These are phyloP conservation scores for Centropyge bicolor DNA, from an alignment of 2,797 vertebrate species.

Conservation along the genomic window DNA sequence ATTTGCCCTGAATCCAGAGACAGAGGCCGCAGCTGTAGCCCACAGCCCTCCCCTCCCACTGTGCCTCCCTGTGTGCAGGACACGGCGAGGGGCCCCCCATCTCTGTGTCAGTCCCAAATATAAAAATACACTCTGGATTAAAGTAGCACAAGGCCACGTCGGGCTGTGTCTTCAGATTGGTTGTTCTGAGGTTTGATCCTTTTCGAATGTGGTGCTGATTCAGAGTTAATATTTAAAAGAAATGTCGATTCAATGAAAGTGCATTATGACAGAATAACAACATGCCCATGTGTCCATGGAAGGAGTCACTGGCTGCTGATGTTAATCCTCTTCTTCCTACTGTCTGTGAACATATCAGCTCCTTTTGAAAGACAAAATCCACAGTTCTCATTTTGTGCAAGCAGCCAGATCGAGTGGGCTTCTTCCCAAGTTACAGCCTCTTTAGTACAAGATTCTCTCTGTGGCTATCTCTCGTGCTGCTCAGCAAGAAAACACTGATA, in stretches of 20 bases:
- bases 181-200: neutral
- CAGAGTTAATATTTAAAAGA: slow-evolving; percentile 1
- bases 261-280: neutral
- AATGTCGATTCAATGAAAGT: neutral
- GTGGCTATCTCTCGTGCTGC: neutral
- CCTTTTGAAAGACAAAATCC: neutral
- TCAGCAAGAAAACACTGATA: slow-evolving; percentile 1
- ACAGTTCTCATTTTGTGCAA: neutral
- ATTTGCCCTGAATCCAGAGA: slow-evolving; percentile 73
- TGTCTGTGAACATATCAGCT: neutral
- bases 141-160: slow-evolving; percentile 24
- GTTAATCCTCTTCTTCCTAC: neutral
- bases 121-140: slow-evolving; percentile 46
- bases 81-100: slow-evolving; percentile 45
- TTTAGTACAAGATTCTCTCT: neutral
- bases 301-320: neutral
- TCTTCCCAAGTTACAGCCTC: slow-evolving; percentile 1
- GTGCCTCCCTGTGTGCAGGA: slow-evolving; percentile 38
- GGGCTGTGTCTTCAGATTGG: neutral
- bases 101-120: slow-evolving; percentile 43
- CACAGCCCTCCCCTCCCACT: slow-evolving; percentile 57
- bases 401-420: neutral
- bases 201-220: neutral
- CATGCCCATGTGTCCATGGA: neutral
- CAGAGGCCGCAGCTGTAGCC: slow-evolving; percentile 74